Base-by-base conservation (phyloP, 2,113 vertebrate species). In the Hypomesus transpacificus region DNA sequence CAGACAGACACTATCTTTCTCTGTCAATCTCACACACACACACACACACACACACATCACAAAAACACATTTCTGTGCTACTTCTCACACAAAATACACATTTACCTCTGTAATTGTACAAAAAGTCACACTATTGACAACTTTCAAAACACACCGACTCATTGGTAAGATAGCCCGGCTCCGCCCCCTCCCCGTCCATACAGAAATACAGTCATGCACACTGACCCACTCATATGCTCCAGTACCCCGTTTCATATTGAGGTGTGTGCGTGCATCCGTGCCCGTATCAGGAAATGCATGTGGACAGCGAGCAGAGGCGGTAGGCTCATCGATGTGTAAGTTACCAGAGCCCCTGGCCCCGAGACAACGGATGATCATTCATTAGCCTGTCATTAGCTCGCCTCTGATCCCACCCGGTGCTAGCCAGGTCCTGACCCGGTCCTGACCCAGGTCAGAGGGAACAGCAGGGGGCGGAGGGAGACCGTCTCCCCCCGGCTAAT, bases 311-410 rank as follows among this genome's bases (percentile, higher is more conserved):
- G 20, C 26, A 3, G 14, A 62, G 16, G 50, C 3, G 13, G 50
- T 1, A 57, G 31, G 61, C 54, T 22, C 14, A 21, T 8, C 18
- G 6, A 14, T 59, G 58, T 68, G 52, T n/a, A 71, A 31, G 62
- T 5, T 22, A 60, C 39, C 28, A 66, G 5, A 3, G 60, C n/a
- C 16, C 6, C 14, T 34, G 26, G 60, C 28, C 21, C 22, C 21
- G 53, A 66, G 70, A 63, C 46, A 69, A 68, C 76, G 66, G 70
- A 53, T 74, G 63, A 70, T 56, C 51, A 51, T 39, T 77, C 66
- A 78, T 77, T 73, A 81, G 68, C 34, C 63, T 57, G 61, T 34
- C 56, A 53, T 34, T 69, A 17, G n/a, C 9, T 67, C 14, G 18
- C 70, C 75, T 20, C 21, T 68, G 17, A 56, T 16, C 17, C 0